These are phyloP conservation scores for Ardeotis arabs DNA, from an alignment of 2,113 vertebrate genomes.

Conservation along the genomic window DNA sequence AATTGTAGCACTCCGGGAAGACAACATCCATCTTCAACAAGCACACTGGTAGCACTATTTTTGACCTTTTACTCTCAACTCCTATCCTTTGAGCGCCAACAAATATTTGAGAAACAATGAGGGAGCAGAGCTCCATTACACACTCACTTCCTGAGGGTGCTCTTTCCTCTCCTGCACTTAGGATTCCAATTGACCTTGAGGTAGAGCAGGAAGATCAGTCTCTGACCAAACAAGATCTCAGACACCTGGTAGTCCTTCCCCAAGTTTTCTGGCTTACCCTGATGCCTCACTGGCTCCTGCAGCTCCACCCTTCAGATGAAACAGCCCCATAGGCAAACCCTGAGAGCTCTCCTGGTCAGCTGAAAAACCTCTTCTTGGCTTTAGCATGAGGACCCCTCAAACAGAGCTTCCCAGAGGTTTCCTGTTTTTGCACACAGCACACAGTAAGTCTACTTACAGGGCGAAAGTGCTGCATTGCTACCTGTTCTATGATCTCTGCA, in stretches of 20 bases:
- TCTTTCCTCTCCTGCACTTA: background rate
- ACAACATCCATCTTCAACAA: background rate
- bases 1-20: background rate
- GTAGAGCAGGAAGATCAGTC: fast-evolving
- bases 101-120: background rate
- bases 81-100: background rate
- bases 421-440: background rate
- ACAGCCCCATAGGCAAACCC: background rate
- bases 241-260: background rate
- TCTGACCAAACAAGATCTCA: background rate
- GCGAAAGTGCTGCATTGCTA: background rate
- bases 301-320: background rate
- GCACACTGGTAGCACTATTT: fast-evolving
- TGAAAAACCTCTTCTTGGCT: background rate
- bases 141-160: background rate
- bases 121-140: background rate
- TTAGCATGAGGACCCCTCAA: background rate
- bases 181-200: background rate
- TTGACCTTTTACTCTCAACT: background rate
- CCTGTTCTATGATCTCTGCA: fast-evolving
- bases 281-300: background rate
- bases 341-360: background rate
- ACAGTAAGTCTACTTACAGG: fast-evolving
- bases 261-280: background rate
- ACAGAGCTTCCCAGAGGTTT: background rate